Evolutionary conservation across 1,140 invertebrate species (phyloP), one percentile per base, ranked within the genome.

Genomic region (Drosophila triauraria): DNA sequence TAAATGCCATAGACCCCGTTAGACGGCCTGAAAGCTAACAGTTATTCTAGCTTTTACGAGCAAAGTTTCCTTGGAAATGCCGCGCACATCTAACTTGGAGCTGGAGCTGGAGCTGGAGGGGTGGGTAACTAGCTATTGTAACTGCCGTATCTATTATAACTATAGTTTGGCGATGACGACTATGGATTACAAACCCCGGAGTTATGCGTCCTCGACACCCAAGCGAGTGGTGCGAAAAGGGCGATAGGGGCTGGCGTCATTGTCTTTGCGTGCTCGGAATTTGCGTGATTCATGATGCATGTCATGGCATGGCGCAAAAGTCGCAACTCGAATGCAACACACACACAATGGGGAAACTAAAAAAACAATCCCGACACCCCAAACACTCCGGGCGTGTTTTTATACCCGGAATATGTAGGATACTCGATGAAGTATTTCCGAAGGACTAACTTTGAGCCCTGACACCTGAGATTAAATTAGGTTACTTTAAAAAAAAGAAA

Each of bases 221-320:
- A 40, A 40, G 64, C 46, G 17, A 68, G 75, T 67, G 65, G 74
- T 78, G 75, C 63, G 75, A 77, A 78, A 47, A 35, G 32, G 46
- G 27, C 38, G 30, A 40, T 46, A 42, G 30, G 57, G 59, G 60
- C 82, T 79, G 82, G 76, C 84, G 84, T 87, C 83, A 87, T 88
- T 88, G 48, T 88, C 78, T 88, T 71, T 83, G 83, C 84, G 80
- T 87, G 83, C 50, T 67, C 32, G 50, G 65, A 43, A 72, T 38
- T 88, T 83, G 84, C 83, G 83, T 87, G 83, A 87, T 88, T 87
- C 84, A 87, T 82, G 83, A 57, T 84, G 75, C 82, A 86, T 75
- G 80, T 56, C 53, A 13, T 32, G 43, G 62, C 63, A 68, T 42
- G 50, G 53, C 54, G 59, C 48, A 48, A 60, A 64, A 57, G 30